Evolutionary conservation across 2,113 vertebrate genomes (phyloP).

Genomic region (Desmodus rotundus): DNA sequence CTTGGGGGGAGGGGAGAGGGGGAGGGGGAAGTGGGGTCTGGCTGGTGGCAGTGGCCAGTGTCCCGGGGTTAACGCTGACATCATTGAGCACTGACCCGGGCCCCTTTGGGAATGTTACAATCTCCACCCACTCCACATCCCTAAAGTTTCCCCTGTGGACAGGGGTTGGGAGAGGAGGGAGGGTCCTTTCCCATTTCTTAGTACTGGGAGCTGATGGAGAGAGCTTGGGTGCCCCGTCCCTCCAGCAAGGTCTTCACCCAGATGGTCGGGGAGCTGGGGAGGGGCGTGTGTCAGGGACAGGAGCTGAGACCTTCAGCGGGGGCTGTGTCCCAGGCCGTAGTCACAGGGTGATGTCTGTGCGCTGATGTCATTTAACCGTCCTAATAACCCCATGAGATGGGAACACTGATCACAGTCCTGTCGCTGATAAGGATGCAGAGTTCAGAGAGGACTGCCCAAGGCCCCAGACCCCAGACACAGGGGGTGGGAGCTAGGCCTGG

Average conservation of each 20-base stretch:
- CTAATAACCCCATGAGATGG: not conserved
- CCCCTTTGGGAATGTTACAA: not conserved
- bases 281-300: fast-evolving
- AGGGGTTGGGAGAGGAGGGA: not conserved
- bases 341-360: not conserved
- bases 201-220: not conserved
- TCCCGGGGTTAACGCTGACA: not conserved
- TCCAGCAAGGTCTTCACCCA: not conserved
- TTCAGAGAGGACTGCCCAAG: not conserved
- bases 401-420: not conserved
- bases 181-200: not conserved
- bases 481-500: not conserved
- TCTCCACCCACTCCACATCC: too few species aligned
- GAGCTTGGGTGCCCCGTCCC: not conserved
- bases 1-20: too few species aligned
- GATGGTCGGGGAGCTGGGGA: not conserved
- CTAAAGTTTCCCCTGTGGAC: not conserved
- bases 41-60: not conserved
- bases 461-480: not conserved
- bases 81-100: too few species aligned
- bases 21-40: not conserved
- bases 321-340: fast-evolving
- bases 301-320: not conserved
- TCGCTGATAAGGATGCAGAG: not conserved
- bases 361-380: not conserved